phyloP scores from a whole-genome alignment of 1,140 invertebrate genomes.

The Sweltsa coloradensis region DNA sequence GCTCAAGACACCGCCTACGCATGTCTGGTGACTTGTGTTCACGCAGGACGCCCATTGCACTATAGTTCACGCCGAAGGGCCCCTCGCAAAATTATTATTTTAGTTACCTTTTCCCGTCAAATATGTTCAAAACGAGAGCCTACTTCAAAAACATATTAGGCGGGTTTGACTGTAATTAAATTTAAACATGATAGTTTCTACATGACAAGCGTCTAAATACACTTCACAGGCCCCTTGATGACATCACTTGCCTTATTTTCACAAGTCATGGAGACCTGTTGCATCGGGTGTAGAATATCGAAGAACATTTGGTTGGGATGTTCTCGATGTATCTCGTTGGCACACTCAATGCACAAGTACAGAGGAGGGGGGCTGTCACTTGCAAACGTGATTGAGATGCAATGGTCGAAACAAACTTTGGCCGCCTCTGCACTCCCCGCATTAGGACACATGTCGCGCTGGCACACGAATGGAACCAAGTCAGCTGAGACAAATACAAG shows the following conservation, averaged over 20 bases:
- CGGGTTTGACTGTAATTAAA: too few relatives aligned
- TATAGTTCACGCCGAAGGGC: too few relatives aligned
- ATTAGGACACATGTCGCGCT: slow-evolving; percentile 75
- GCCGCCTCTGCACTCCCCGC: slow-evolving; percentile 72
- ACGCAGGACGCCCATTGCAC: too few relatives aligned
- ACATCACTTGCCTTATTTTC: slow-evolving; percentile 76
- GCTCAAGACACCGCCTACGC: too few relatives aligned
- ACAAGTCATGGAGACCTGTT: slow-evolving; percentile 86
- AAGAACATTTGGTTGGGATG: slow-evolving; percentile 76
- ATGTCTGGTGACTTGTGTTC: too few relatives aligned
- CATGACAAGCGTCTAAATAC: too few relatives aligned
- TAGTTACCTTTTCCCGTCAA: too few relatives aligned
- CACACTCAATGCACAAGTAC: slow-evolving; percentile 93
- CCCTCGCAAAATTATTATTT: too few relatives aligned
- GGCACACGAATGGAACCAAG: slow-evolving; percentile 65
- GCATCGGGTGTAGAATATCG: slow-evolving; percentile 88
- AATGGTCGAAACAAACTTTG: slow-evolving; percentile 84
- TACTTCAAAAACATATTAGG: too few relatives aligned
- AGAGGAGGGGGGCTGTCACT: slow-evolving; percentile 83
- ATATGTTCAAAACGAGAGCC: too few relatives aligned
- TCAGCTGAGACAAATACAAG: slow-evolving; percentile 38
- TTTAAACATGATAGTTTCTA: too few relatives aligned
- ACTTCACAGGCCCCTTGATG: not conserved
- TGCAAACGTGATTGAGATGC: slow-evolving; percentile 68
- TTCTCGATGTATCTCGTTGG: slow-evolving; percentile 76